phyloP scores from a whole-genome alignment of 2,888 invertebrate genomes.

The Rambutsinella grinnellia region DNA sequence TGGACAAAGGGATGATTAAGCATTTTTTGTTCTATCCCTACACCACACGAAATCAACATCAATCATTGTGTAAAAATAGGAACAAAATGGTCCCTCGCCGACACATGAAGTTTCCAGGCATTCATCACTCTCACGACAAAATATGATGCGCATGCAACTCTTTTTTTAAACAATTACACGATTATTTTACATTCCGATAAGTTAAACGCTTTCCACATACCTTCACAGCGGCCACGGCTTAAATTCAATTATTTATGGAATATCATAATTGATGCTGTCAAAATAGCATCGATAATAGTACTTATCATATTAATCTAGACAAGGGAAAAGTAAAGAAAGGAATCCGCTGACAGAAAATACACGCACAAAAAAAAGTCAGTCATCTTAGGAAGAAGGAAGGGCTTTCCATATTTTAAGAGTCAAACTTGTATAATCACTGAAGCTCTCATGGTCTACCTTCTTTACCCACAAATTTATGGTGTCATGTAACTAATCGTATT shows the following conservation, averaged over 20 bases:
- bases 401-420: neutral
- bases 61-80: neutral
- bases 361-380: no score
- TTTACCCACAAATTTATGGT: neutral
- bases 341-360: no score
- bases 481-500: neutral
- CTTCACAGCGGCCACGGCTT: constrained; percentile 34
- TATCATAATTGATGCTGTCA: constrained; percentile 64
- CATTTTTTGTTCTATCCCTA: constrained; percentile 8
- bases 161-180: neutral
- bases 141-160: neutral
- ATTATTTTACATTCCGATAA: neutral
- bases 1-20: constrained; percentile 10
- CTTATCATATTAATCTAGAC: constrained; percentile 59
- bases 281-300: constrained; percentile 60
- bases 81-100: neutral
- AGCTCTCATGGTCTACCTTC: neutral
- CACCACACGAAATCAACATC: neutral
- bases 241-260: constrained; percentile 42
- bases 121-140: neutral
- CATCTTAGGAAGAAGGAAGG: neutral
- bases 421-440: constrained; percentile 20
- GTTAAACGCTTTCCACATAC: neutral
- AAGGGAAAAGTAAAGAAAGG: constrained; percentile 22
- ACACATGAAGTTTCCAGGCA: neutral